Base-by-base conservation (phyloP, 2,888 invertebrate genomes). In the Pharmacophagus antenor region DNA sequence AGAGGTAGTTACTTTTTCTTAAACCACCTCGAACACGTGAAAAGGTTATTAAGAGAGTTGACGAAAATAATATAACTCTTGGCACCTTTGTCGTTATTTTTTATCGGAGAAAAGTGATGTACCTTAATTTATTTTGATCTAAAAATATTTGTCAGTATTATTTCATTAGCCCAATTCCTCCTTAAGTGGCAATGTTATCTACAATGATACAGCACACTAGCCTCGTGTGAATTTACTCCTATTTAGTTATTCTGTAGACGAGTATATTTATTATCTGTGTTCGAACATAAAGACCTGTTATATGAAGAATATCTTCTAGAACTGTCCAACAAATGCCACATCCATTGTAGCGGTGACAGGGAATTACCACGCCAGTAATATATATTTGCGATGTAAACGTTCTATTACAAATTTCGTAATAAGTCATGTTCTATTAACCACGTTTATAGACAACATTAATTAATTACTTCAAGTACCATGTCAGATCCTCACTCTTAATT, bases 371-470 rank as follows among this genome's bases (percentile, higher is more conserved):
- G n/a, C n/a, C n/a, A n/a, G n/a, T n/a, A n/a, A n/a, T n/a, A n/a
- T n/a, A n/a, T n/a, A n/a, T n/a, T n/a, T n/a, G 10, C 10, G 27
- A 10, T 27, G 27, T 27, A 27, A 5, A 27, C 10, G 10, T 5
- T 27, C 27, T 27, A 5, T 27, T 10, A 27, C 10, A 27, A 10
- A 17, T 46, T 46, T 46, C 18, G 44, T 54, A 27, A 54, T 25
- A n/a, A n/a, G n/a, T n/a, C 37, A n/a, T 37, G 37, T 37, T 37
- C n/a, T n/a, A n/a, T n/a, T n/a, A n/a, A 15, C 46, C 18, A 49
- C 17, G 17, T 56, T 48, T 56, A 48, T 22, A 48, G 22, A 49
- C 17, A 56, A 56, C 49, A 15, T 41, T 56, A 56, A 49, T 56
- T 56, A 56, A 56, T 56, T 42, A 56, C 41, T 56, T 56, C 41